Percentiles rank a stretch among this genome's conserved stretches.
phyloP scores from a whole-genome alignment of 2,888 invertebrate genomes.

The Agrochola litura region DNA sequence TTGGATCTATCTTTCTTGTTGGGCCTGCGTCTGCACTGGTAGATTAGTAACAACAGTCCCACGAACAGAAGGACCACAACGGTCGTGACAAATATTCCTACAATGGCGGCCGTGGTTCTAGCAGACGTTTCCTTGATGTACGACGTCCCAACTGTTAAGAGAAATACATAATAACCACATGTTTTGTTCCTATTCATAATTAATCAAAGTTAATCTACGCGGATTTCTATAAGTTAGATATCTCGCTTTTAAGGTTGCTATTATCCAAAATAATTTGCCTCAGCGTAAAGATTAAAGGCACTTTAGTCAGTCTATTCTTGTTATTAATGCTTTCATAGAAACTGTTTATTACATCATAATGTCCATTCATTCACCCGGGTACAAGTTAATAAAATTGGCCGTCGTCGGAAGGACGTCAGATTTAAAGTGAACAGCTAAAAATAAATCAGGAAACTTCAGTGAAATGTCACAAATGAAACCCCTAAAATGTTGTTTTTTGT shows the following conservation, averaged over 20 bases:
- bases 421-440: constrained; percentile 25
- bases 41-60: constrained; percentile 94
- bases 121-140: constrained; percentile 95
- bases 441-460: constrained; percentile 9
- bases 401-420: constrained; percentile 9
- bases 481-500: background rate
- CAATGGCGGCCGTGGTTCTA: constrained; percentile 93
- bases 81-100: constrained; percentile 73
- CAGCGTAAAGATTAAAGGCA: constrained; percentile 29
- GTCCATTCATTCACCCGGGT: constrained; percentile 25
- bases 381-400: constrained; percentile 27
- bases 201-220: constrained; percentile 2
- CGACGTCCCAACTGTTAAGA: constrained; percentile 93
- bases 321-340: constrained; percentile 36
- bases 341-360: constrained; percentile 43
- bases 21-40: constrained; percentile 95
- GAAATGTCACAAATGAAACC: constrained; percentile 4
- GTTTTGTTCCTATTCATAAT: background rate
- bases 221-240: background rate
- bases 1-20: constrained; percentile 96
- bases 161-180: constrained; percentile 39
- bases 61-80: constrained; percentile 94
- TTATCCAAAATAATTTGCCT: constrained; percentile 21
- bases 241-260: constrained; percentile 1
- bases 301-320: constrained; percentile 13